Evolutionary conservation across 2,888 invertebrate genomes (phyloP), one percentile per base, ranked within the genome.

Genomic region (Thyatira batis): DNA sequence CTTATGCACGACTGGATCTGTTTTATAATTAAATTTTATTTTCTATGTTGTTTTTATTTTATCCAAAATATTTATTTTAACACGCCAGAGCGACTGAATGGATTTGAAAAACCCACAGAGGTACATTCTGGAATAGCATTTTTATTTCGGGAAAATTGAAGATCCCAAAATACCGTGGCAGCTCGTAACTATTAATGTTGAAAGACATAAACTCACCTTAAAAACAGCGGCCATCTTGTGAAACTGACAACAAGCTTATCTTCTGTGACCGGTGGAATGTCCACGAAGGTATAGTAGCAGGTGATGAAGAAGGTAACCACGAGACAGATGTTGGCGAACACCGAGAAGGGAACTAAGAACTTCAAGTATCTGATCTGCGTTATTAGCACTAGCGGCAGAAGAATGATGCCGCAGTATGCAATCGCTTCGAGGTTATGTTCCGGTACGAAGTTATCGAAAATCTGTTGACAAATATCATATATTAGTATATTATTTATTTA

Each of bases 311-410:
- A 95, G 0, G 97, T 96, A 1, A 94, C 76, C 0, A 96, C 84
- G 72, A 98, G 95, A 52, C 96, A 95, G 0, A 96, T 50, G 78
- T 98, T 98, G 23, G 98, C 98, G 20, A 97, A 77, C 54, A 96
- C 90, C 0, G 98, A 98, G 81, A 98, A 97, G 0, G 98, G 97
- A 2, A 98, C 97, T 44, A 99, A 87, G 71, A 94, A 95, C 80
- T 95, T 96, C 0, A 98, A 92, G 71, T 96, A 94, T 45, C 97
- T 75, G 50, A 90, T 77, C 81, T 95, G 95, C 3, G 95, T 94
- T 46, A 96, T 93, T 0, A 96, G 76, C 10, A 97, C 84, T 17
- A 96, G 84, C 0, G 96, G 96, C 0, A 96, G 67, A 2, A 96
- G 82, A 0, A 96, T 81, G 1, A 95, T 85, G 0, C 94, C 88